Evolutionary conservation across 2,113 vertebrate genomes (phyloP).

Genomic region (Podilymbus podiceps): DNA sequence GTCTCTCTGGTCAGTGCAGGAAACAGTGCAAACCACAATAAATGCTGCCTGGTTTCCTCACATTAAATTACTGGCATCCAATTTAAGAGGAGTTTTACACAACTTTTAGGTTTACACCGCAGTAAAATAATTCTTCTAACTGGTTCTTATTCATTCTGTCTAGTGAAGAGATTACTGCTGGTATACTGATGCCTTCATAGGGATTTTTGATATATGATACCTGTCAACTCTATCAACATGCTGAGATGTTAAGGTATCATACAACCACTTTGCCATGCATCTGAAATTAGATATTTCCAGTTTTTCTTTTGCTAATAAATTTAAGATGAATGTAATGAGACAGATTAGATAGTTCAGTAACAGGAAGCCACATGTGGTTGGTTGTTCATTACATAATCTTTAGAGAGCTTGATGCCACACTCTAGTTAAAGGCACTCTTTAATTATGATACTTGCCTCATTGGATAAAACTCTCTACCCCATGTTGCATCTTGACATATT

Average conservation of each 20-base stretch:
- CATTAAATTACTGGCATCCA: neutral
- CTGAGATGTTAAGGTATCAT: neutral
- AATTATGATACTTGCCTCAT: neutral
- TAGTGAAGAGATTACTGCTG: neutral
- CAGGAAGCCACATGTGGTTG: neutral
- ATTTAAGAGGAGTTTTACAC: neutral
- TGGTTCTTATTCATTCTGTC: neutral
- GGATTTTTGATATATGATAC: neutral
- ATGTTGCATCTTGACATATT: neutral
- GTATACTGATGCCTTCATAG: neutral
- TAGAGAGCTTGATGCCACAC: neutral
- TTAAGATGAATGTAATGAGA: neutral
- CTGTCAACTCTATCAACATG: neutral
- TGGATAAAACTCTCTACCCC: conserved; percentile 20
- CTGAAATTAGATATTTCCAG: neutral
- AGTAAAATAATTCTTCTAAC: neutral
- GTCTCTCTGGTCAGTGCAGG: neutral
- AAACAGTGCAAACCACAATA: neutral
- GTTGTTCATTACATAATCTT: neutral
- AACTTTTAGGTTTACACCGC: neutral
- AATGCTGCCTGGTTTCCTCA: neutral
- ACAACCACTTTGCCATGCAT: neutral
- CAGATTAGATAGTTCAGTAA: neutral
- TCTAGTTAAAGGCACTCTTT: conserved; percentile 57
- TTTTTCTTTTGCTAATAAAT: neutral